Evolutionary conservation across 2,113 vertebrate genomes (phyloP), one percentile per base, ranked within the genome.

Genomic region (Rhea pennata): DNA sequence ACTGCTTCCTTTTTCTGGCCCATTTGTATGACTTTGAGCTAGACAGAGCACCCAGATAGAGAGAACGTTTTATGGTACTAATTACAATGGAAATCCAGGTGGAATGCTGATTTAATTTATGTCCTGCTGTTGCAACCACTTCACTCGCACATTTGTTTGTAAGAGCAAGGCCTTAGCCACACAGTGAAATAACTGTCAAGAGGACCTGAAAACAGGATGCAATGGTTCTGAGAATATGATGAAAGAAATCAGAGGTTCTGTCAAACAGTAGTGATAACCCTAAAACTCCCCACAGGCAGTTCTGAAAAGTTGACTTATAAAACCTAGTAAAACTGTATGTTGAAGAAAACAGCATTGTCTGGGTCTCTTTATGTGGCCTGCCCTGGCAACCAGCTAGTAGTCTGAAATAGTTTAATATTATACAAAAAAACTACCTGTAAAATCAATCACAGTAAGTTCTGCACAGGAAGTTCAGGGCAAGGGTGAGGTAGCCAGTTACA

Each of bases 391-490:
- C 64, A 92, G 91, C 77, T 87, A 96, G 61, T 8, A 73, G 64
- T 62, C 64, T 94, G 54, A 71, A 83, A 88, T 46, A 80, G n/a
- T 66, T 93, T 42, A 76, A 73, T 70, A 92, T 76, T 76, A 87
- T 26, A 91, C 31, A 82, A 71, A 89, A 92, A 93, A 91, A 36
- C 48, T 89, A 96, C 95, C 87, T 95, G 84, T 76, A 89, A 95
- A 94, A 96, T 96, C 77, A 84, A 73, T 93, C 89, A 82, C 29
- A 54, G 44, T 50, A 84, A 91, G 62, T 75, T 91, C 77, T 76
- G 62, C 0, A 0, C 36, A 73, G 44, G 54, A 95, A 84, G 62
- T 82, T 84, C 62, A 74, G 87, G 75, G 50, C 50, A 87, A 91
- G 27, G 82, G 50, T 94, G 87, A 89, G 84, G 59, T 39, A 71